Evolutionary conservation across 2,797 vertebrate genomes (phyloP).

Genomic region (Gymnodraco acuticeps): DNA sequence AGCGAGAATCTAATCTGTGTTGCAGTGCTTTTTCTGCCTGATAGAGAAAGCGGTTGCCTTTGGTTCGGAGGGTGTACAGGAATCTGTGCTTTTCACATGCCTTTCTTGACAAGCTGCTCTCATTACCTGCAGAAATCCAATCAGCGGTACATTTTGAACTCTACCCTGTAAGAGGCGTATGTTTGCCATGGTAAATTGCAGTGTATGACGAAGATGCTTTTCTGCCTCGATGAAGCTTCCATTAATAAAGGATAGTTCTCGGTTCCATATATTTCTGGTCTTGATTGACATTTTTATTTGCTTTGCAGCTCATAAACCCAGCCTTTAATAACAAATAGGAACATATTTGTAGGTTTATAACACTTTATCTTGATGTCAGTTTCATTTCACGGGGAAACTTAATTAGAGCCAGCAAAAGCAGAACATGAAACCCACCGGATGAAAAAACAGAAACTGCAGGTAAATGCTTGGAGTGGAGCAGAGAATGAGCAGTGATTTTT

Average conservation of each 20-base stretch:
- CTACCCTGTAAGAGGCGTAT: slow-evolving; percentile 13
- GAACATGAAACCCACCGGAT: slow-evolving; percentile 13
- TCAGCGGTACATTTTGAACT: slow-evolving; percentile 43
- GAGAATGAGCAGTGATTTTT: background rate
- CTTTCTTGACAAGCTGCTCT: slow-evolving; percentile 55
- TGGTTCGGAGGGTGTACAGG: slow-evolving; percentile 28
- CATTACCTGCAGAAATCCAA: slow-evolving; percentile 63
- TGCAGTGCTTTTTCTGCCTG: slow-evolving; percentile 10
- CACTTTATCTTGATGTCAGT: slow-evolving; percentile 32
- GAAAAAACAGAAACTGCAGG: slow-evolving; percentile 20
- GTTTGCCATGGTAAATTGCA: slow-evolving; percentile 34
- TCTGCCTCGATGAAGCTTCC: slow-evolving; percentile 33
- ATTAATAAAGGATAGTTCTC: slow-evolving; percentile 49
- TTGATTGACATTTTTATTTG: slow-evolving; percentile 59
- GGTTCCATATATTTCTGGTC: slow-evolving; percentile 19
- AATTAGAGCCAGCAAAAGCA: slow-evolving; percentile 22
- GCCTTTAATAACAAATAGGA: slow-evolving; percentile 21
- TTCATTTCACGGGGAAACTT: slow-evolving; percentile 31
- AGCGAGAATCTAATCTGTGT: slow-evolving; percentile 7
- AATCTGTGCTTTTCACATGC: slow-evolving; percentile 29
- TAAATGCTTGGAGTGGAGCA: background rate
- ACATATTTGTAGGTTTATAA: slow-evolving; percentile 24
- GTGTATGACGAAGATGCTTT: slow-evolving; percentile 48
- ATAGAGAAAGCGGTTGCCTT: slow-evolving; percentile 18
- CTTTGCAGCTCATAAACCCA: slow-evolving; percentile 20